Evolutionary conservation across 2,888 invertebrate genomes (phyloP), one percentile per base, ranked within the genome.

Genomic region (Tipula unca): DNA sequence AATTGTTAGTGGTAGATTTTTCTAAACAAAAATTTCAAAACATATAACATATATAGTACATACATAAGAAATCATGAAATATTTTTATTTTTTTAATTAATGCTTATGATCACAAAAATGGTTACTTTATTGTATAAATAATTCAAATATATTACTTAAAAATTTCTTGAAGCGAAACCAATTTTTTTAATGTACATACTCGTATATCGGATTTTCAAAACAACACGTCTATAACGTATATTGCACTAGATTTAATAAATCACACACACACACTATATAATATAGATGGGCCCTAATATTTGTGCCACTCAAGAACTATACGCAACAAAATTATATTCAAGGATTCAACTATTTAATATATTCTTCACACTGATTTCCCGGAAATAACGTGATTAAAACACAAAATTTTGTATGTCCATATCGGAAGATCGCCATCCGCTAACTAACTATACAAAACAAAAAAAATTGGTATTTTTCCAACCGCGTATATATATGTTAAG

Each of bases 391-490:
- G 4, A 48, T 48, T 48, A 48, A 48, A 17, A 5, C 17, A 48
- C 20, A 48, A 48, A 69, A 25, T 69, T 20, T 69, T 69, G 69
- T 69, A 69, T 25, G 69, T 69, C 69, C 69, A 69, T 25, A 14
- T 69, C 69, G 69, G 69, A 69, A 69, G 69, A 69, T 69, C 69
- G 69, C 69, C 69, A 69, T 69, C 25, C 69, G 69, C 69, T 69
- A n/a, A 69, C 69, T 69, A 25, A 69, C 69, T 69, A 69, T 10
- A 69, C 69, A 10, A 25, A 48, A 39, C 13, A 39, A 48, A 48
- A 39, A 48, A 48, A 48, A n/a, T 39, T 10, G n/a, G n/a, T 48
- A 48, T 39, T 20, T 54, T 17, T 6, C 1, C 69, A 25, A 69
- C 69, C 69, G 69, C 10, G 20, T 25, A 6, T 25, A 8, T 17